phyloP scores from a whole-genome alignment of 2,888 invertebrate genomes.

The Machimus atricapillus region DNA sequence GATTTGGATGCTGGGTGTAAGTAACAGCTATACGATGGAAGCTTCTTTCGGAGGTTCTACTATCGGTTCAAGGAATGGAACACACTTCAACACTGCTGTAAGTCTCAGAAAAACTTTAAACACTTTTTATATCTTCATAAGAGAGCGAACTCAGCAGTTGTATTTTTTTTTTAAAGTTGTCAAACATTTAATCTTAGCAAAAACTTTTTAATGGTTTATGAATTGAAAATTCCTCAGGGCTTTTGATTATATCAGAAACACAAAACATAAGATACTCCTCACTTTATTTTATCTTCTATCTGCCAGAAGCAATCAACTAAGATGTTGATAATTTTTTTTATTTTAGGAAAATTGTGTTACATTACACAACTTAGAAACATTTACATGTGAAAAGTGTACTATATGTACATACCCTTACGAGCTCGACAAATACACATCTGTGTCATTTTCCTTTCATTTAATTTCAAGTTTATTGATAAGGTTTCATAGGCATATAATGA shows the following conservation, averaged over 20 bases:
- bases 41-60: slow-evolving; percentile 93
- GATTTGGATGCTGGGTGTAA: slow-evolving; percentile 93
- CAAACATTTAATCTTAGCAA: background rate
- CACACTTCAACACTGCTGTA: slow-evolving; percentile 79
- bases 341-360: too few species aligned
- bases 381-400: too few species aligned
- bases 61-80: slow-evolving; percentile 79
- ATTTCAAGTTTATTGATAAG: too few species aligned
- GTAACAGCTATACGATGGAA: slow-evolving; percentile 94
- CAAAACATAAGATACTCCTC: background rate
- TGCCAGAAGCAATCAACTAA: background rate
- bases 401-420: too few species aligned
- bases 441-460: too few species aligned
- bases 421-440: too few species aligned
- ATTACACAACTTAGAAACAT: too few species aligned
- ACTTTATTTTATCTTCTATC: background rate
- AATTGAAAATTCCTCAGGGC: background rate
- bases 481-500: too few species aligned
- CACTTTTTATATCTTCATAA: background rate
- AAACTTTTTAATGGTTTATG: background rate
- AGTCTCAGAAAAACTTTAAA: slow-evolving; percentile 44
- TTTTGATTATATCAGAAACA: background rate
- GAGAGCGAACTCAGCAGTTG: background rate
- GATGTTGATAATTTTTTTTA: too few species aligned
- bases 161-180: background rate